phyloP scores from a whole-genome alignment of 2,797 vertebrate genomes.

The Microcaecilia unicolor region DNA sequence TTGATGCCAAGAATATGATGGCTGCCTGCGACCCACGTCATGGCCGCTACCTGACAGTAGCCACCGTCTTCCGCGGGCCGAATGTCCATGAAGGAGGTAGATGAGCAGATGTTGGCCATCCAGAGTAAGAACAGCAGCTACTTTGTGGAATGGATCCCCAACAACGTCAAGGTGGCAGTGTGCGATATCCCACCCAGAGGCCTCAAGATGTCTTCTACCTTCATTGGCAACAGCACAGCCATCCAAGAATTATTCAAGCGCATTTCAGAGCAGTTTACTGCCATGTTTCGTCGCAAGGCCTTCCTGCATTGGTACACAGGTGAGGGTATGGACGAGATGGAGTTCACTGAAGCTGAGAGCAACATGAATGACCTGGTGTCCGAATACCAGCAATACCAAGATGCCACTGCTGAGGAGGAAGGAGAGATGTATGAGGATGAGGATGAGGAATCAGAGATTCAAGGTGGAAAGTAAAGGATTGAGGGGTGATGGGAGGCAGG shows the following conservation, averaged over 20 bases:
- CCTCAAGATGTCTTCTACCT: conserved; percentile 62
- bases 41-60: conserved; percentile 69
- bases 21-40: conserved; percentile 68
- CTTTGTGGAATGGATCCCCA: conserved; percentile 75
- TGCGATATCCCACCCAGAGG: conserved; percentile 67
- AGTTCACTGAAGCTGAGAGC: conserved; percentile 58
- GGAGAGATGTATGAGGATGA: conserved; percentile 69
- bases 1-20: conserved; percentile 76
- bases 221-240: conserved; percentile 50
- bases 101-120: conserved; percentile 68
- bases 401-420: conserved; percentile 60
- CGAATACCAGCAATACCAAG: conserved; percentile 65
- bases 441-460: conserved; percentile 65
- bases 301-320: conserved; percentile 77
- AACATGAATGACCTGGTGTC: conserved; percentile 66
- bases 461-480: conserved; percentile 59
- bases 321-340: conserved; percentile 87
- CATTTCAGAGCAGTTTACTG: conserved; percentile 48
- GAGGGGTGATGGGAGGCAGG: too few relatives aligned
- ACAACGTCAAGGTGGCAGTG: conserved; percentile 67
- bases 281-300: conserved; percentile 51
- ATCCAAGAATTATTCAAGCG: conserved; percentile 53
- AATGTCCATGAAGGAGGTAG: conserved; percentile 78
- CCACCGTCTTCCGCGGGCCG: conserved; percentile 64
- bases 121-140: conserved; percentile 76